Evolutionary conservation across 2,113 vertebrate genomes (phyloP).

Genomic region (Platanista minor): DNA sequence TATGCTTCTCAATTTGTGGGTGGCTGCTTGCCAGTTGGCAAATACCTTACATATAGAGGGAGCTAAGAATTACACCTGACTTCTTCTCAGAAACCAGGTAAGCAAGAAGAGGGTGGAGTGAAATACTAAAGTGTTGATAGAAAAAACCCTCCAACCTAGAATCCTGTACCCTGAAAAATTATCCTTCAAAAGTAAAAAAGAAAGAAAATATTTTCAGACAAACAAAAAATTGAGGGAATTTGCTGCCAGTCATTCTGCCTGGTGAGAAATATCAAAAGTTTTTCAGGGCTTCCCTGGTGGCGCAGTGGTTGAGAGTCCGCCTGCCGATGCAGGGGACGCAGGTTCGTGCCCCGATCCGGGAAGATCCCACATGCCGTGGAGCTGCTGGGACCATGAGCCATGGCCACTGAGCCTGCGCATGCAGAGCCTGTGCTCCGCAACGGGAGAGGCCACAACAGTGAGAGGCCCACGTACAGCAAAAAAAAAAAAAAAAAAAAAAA

Average conservation of each 20-base stretch:
- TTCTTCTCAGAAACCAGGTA: neutral
- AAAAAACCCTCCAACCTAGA: neutral
- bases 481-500: too few species aligned
- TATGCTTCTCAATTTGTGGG: neutral
- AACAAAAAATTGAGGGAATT: neutral
- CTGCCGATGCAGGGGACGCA: too few species aligned
- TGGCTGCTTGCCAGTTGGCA: neutral
- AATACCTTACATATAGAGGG: neutral
- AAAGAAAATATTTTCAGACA: neutral
- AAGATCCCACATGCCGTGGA: too few species aligned
- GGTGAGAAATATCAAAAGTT: neutral
- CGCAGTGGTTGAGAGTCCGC: too few species aligned
- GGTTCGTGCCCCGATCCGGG: too few species aligned
- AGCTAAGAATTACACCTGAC: neutral
- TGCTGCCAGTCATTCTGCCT: neutral
- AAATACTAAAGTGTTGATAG: neutral
- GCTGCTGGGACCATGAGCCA: too few species aligned
- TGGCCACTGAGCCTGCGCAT: too few species aligned
- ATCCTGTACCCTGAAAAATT: neutral
- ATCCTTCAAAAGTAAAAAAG: neutral
- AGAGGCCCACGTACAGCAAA: too few species aligned
- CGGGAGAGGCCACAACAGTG: too few species aligned
- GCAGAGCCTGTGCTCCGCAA: too few species aligned
- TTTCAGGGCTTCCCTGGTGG: too few species aligned
- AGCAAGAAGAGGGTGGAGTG: neutral